Conservation (phyloP, 2,797 vertebrate species). For the Antrozous pallidus region DNA sequence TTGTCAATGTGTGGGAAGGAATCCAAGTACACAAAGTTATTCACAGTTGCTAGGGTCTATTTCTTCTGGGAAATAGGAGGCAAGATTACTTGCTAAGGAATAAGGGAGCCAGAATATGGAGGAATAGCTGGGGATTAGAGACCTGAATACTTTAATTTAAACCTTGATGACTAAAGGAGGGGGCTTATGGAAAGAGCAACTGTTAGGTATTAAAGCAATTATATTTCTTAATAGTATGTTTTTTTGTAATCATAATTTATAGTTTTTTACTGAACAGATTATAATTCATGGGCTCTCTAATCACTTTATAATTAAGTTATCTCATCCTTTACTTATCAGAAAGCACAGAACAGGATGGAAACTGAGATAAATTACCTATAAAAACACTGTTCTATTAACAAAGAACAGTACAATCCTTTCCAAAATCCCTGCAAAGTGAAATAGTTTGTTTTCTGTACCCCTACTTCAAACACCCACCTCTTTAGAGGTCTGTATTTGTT, state of each 20-base stretch:
- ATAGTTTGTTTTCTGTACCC: not conserved
- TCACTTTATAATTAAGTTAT: not conserved
- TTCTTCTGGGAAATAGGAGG: not conserved
- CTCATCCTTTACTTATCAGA: not conserved
- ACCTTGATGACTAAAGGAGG: not conserved
- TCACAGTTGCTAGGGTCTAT: not conserved
- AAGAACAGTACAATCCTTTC: not conserved
- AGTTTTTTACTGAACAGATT: not conserved
- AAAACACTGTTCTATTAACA: slow-evolving; percentile 22
- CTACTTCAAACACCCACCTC: not conserved
- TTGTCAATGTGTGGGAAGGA: not conserved
- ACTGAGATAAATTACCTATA: not conserved
- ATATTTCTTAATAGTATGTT: not conserved
- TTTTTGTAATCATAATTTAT: not conserved
- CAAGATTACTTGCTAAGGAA: slow-evolving; percentile 6
- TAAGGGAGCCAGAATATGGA: not conserved
- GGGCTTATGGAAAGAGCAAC: not conserved
- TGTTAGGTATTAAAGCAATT: not conserved
- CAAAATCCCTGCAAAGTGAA: not conserved
- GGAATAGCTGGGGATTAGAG: not conserved
- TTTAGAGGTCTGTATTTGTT: not conserved
- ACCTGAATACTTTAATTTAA: not conserved
- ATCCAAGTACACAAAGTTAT: not conserved
- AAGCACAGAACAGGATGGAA: slow-evolving; percentile 19
- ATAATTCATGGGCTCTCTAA: not conserved